These are phyloP conservation scores for Chelonia mydas DNA, from an alignment of 2,797 vertebrate genomes.

Conservation along the genomic window DNA sequence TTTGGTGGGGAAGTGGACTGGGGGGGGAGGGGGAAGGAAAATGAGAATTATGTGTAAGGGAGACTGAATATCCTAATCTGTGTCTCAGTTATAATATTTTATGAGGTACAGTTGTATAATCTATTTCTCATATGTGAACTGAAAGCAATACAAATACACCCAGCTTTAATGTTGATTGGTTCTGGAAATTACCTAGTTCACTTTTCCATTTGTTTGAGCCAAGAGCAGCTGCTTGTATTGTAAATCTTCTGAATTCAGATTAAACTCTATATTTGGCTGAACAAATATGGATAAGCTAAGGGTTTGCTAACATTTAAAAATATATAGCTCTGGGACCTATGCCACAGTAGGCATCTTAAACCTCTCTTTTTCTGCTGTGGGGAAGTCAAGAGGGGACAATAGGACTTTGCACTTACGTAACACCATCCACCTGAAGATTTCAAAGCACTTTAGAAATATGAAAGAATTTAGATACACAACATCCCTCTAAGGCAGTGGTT, in stretches of 20 bases:
- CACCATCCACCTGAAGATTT: not conserved
- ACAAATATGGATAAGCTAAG: not conserved
- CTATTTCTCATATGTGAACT: not conserved
- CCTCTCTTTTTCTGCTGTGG: not conserved
- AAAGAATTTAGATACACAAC: not conserved
- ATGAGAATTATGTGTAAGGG: not conserved
- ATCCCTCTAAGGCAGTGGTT: not conserved
- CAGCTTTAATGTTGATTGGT: not conserved
- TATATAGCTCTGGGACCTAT: not conserved
- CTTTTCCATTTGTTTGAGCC: slow-evolving; percentile 2
- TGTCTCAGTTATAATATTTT: not conserved
- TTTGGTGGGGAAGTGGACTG: not conserved
- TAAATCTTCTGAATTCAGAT: not conserved
- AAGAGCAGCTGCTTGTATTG: not conserved
- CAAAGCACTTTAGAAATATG: not conserved
- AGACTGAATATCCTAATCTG: not conserved
- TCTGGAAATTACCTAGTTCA: not conserved
- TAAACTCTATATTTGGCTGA: slow-evolving; percentile 1
- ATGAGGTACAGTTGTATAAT: not conserved
- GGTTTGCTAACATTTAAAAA: not conserved
- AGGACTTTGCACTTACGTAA: not conserved
- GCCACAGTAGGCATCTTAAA: not conserved
- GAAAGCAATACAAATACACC: not conserved
- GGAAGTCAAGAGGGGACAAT: not conserved
- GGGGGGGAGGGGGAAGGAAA: not conserved